Percentiles rank a stretch among this genome's conserved stretches.
These are phyloP conservation scores for Zaprionus vittiger DNA, from an alignment of 1,140 invertebrate species.

Conservation along the genomic window DNA sequence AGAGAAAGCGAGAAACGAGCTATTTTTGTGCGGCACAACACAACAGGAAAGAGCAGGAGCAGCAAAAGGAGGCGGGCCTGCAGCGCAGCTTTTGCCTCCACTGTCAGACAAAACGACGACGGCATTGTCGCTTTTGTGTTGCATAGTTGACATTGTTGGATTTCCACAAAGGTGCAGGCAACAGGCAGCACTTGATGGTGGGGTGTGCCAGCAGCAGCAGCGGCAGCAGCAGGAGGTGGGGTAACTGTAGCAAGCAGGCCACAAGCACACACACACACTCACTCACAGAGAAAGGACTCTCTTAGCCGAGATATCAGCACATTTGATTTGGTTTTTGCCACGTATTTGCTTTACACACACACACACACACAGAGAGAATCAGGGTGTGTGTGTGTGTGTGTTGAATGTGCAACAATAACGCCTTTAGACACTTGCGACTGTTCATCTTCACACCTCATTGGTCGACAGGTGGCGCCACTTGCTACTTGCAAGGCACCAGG, in stretches of 20 bases:
- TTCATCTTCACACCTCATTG: constrained; percentile 82
- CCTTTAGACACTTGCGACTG: constrained; percentile 76
- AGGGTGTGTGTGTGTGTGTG: constrained; percentile 36
- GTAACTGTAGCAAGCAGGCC: constrained; percentile 42
- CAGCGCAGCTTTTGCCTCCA: constrained; percentile 34
- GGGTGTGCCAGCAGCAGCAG: not conserved
- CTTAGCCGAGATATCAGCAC: constrained; percentile 50
- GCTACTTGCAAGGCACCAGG: constrained; percentile 50
- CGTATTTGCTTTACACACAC: constrained; percentile 65
- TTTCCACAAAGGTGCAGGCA: constrained; percentile 77
- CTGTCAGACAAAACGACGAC: constrained; percentile 73
- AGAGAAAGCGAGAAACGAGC: constrained; percentile 29
- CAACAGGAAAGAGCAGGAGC: constrained; percentile 7
- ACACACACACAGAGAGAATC: constrained; percentile 3
- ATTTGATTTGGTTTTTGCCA: constrained; percentile 77
- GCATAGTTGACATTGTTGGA: constrained; percentile 82
- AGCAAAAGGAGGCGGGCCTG: not conserved
- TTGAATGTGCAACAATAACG: constrained; percentile 59
- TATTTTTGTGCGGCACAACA: constrained; percentile 24
- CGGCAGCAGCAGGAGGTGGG: not conserved
- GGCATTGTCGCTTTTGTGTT: constrained; percentile 81
- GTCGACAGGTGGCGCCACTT: constrained; percentile 67
- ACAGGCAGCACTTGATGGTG: constrained; percentile 31
- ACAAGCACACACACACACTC: constrained; percentile 30
- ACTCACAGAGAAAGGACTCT: constrained; percentile 12